A percentile compares a stretch with the other conserved stretches of the same genome.
These are phyloP conservation scores for Abscondita cerata DNA, from an alignment of 2,888 invertebrate species.

Conservation along the genomic window DNA sequence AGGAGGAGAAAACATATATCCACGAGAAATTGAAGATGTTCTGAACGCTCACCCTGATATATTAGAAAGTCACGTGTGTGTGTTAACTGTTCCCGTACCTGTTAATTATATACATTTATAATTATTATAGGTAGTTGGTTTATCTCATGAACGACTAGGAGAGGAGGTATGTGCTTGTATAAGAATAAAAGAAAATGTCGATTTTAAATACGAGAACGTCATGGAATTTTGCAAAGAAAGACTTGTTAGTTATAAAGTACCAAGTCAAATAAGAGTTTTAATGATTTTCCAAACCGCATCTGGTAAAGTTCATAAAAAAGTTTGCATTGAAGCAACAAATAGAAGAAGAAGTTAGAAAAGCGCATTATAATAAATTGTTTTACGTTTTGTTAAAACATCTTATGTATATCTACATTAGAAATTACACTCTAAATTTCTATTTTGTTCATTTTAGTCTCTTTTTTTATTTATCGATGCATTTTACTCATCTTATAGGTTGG, in stretches of 20 bases:
- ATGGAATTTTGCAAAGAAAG: conserved; percentile 68
- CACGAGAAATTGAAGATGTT: conserved; percentile 81
- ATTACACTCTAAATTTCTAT: too few species aligned
- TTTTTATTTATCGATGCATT: too few species aligned
- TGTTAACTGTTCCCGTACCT: too few species aligned
- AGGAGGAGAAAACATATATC: conserved; percentile 85
- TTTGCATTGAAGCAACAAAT: conserved; percentile 61
- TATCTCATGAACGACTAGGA: conserved; percentile 76
- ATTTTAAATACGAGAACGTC: conserved; percentile 67
- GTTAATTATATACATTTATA: not conserved
- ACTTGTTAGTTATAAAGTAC: conserved; percentile 83
- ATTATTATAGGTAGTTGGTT: conserved; percentile 68
- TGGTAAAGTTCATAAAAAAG: conserved; percentile 86
- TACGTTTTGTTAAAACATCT: too few species aligned
- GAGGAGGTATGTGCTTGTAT: conserved; percentile 79
- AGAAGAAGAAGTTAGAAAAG: too few species aligned
- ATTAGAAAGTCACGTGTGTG: conserved; percentile 71
- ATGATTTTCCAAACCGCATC: conserved; percentile 80
- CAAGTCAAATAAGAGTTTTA: conserved; percentile 71
- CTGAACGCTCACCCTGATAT: conserved; percentile 76
- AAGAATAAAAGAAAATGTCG: conserved; percentile 63
- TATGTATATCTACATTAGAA: too few species aligned
- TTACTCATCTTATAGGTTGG: too few species aligned
- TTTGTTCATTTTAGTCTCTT: too few species aligned
- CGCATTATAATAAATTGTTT: too few species aligned